Base-by-base conservation (phyloP, 2,888 invertebrate genomes). In the Lepidochitona cinerea region DNA sequence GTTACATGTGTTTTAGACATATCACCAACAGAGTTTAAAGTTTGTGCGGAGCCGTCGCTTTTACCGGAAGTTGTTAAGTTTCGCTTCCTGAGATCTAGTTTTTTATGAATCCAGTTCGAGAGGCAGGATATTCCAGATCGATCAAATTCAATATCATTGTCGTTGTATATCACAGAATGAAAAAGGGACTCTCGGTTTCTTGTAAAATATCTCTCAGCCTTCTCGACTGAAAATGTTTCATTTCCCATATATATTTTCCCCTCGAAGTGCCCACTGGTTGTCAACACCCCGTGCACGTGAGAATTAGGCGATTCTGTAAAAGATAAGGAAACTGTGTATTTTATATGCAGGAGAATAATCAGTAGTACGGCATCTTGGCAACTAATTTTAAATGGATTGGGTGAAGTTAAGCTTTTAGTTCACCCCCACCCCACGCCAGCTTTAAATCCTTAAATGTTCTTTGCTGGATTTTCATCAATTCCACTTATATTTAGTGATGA, bases 101-200 rank as follows among this genome's bases (percentile, higher is more conserved):
- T 79, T n/a, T 79, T 59, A 52, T 84, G 83, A 68, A 84, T 66
- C 75, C 79, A 37, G 71, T 83, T 81, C 68, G 81, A 73, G 64
- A 81, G 69, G 78, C 87, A 81, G 70, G 81, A 70, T 65, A 78
- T 68, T 71, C 75, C 53, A 72, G 83, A 68, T 66, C 79, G 33
- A 26, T 80, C 78, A 93, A 92, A 73, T 92, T 92, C 70, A 96
- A 98, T 95, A 92, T 97, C 96, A 83, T 94, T 93, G 85, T 96
- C 96, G 88, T 94, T 94, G 92, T 98, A 98, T 90, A 98, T 97
- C 89, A 98, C 94, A 78, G 97, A 97, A 93, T 98, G 96, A 85
- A 94, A 95, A 86, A 92, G 92, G 82, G 93, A 93, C 72, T 90
- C 89, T 23, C 69, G 12, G 7, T 12, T 23, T 29, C 1, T 1